Conservation (phyloP, 2,113 vertebrate genomes). For the Calyptommatus sinebrachiatus region DNA sequence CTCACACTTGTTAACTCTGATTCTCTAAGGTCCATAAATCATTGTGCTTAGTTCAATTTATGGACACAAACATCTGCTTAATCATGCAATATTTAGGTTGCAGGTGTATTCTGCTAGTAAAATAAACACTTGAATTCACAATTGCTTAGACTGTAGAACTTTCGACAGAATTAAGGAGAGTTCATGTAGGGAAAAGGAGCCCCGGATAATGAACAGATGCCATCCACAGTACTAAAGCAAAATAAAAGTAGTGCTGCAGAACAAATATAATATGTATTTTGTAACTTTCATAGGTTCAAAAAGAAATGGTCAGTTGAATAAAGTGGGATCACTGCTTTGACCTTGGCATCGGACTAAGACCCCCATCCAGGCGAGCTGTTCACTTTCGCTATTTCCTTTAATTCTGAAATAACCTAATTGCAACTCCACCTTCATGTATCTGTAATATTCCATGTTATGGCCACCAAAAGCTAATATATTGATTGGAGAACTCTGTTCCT, state of each 20-base stretch:
- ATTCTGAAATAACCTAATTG: no score
- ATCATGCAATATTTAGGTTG: slow-evolving; percentile 62
- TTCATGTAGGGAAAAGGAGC: slow-evolving; percentile 36
- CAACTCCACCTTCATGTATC: no score
- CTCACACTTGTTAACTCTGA: slow-evolving; percentile 61
- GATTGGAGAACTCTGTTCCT: no score
- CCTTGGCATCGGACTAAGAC: no score
- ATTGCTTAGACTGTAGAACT: slow-evolving; percentile 34
- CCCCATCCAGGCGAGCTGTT: neutral
- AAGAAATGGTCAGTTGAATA: neutral
- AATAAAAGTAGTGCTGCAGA: neutral
- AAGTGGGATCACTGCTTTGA: neutral
- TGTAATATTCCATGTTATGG: no score
- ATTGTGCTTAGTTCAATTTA: slow-evolving; percentile 60
- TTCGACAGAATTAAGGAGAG: slow-evolving; percentile 50
- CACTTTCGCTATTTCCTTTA: no score
- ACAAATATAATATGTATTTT: neutral
- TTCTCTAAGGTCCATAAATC: slow-evolving; percentile 63
- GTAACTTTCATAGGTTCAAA: neutral
- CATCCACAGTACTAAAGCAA: slow-evolving; percentile 7
- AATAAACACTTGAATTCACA: slow-evolving; percentile 58
- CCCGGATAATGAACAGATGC: slow-evolving; percentile 18
- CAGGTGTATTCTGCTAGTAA: slow-evolving; percentile 72
- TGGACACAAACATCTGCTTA: slow-evolving; percentile 69
- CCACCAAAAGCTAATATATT: no score